phyloP scores from a whole-genome alignment of 2,888 invertebrate genomes.

The Eupeodes latifasciatus region DNA sequence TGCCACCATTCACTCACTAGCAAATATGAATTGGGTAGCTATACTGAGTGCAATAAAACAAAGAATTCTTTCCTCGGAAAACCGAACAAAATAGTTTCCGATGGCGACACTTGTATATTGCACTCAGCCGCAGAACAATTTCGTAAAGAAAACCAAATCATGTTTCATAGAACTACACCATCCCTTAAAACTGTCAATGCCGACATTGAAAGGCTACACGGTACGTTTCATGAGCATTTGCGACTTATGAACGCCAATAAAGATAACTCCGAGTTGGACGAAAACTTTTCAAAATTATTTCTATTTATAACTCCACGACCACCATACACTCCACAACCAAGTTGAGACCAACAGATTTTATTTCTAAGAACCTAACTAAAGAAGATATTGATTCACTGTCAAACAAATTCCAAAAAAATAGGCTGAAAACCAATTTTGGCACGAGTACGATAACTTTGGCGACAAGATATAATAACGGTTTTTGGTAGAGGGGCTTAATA shows the following conservation, averaged over 20 bases:
- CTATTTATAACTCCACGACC: too few relatives aligned
- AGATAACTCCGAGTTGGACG: neutral
- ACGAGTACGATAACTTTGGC: too few relatives aligned
- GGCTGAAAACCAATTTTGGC: too few relatives aligned
- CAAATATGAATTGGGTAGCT: neutral
- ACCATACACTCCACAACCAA: too few relatives aligned
- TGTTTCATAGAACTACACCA: neutral
- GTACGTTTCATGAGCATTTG: neutral
- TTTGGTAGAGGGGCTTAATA: too few relatives aligned
- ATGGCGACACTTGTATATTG: neutral
- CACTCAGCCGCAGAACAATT: neutral
- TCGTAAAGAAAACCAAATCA: neutral
- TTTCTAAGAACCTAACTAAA: too few relatives aligned
- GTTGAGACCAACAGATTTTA: too few relatives aligned
- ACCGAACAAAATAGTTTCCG: neutral
- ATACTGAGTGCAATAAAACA: slow-evolving; percentile 8
- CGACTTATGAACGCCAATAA: neutral
- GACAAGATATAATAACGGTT: too few relatives aligned
- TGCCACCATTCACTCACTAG: neutral
- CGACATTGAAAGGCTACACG: neutral
- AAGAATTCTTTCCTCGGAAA: slow-evolving; percentile 1
- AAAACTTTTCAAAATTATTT: neutral
- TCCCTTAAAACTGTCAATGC: neutral
- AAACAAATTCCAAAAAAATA: neutral
- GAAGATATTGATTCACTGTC: too few relatives aligned